Evolutionary conservation across 2,888 invertebrate genomes (phyloP).

Genomic region (Drosophila prolongata): DNA sequence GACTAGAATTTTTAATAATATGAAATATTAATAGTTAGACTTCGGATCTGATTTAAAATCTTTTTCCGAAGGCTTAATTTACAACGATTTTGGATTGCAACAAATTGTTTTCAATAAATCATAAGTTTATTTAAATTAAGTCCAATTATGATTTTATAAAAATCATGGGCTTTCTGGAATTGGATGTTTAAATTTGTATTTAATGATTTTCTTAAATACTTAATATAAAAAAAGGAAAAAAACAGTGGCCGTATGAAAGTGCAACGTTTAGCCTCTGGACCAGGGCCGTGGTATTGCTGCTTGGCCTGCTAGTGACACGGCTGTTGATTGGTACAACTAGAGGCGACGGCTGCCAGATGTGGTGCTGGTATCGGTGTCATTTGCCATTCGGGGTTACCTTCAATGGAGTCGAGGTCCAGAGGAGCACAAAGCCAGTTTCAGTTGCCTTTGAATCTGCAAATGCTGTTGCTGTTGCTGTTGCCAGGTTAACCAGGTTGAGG

Average conservation of each 20-base stretch:
- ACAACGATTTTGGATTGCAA: no score
- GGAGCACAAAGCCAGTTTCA: constrained; percentile 8
- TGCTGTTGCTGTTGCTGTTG: constrained; percentile 18
- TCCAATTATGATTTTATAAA: no score
- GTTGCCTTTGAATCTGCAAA: constrained; percentile 11
- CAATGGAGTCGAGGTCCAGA: neutral
- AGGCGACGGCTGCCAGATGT: constrained; percentile 35
- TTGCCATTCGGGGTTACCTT: constrained; percentile 27
- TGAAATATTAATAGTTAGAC: no score
- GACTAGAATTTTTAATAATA: no score
- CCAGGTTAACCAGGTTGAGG: constrained; percentile 30
- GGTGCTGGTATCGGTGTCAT: constrained; percentile 37
- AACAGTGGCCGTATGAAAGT: neutral
- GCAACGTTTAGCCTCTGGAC: constrained; percentile 63
- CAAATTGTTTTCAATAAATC: no score
- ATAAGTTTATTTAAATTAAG: no score
- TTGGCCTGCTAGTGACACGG: constrained; percentile 69
- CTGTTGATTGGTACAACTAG: constrained; percentile 65
- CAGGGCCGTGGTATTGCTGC: constrained; percentile 25
- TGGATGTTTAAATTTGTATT: no score
- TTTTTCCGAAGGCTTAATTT: no score
- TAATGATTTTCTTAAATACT: neutral
- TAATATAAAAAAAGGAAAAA: no score
- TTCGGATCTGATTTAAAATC: no score
- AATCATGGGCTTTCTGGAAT: no score